A percentile compares a stretch with the other conserved stretches of the same genome.
These are phyloP conservation scores for Coelopa pilipes DNA, from an alignment of 2,888 invertebrate genomes.

Conservation along the genomic window DNA sequence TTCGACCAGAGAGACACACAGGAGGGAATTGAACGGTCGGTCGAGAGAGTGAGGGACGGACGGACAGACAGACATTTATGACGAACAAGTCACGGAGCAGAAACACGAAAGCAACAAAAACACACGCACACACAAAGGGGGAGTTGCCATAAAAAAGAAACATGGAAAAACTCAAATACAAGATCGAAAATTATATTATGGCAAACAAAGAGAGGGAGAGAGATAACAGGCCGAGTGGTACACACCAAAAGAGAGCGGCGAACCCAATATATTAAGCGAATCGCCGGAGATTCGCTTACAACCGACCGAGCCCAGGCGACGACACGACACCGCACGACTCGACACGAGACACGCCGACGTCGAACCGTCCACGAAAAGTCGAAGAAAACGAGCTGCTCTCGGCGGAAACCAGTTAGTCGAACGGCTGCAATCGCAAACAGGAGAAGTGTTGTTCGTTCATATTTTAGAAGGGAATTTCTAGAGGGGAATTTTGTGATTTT, in stretches of 20 bases:
- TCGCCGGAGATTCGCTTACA: not conserved
- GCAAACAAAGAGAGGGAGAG: not conserved
- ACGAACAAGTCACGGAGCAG: not conserved
- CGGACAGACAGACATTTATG: not conserved
- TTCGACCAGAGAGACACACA: no score
- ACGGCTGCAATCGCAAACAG: slow-evolving; percentile 37
- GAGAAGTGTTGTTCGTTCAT: slow-evolving; percentile 17
- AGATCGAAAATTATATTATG: not conserved
- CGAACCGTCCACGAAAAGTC: slow-evolving; percentile 12
- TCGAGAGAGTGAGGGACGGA: no score
- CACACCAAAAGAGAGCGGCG: not conserved
- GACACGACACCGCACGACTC: slow-evolving; percentile 8
- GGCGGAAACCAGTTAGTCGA: slow-evolving; percentile 61
- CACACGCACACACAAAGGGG: not conserved
- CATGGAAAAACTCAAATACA: not conserved
- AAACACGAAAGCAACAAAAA: not conserved
- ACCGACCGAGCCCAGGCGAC: not conserved
- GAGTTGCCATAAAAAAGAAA: not conserved
- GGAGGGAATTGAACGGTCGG: no score
- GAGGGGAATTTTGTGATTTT: no score
- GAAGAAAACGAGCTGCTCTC: slow-evolving; percentile 48
- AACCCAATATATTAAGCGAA: not conserved
- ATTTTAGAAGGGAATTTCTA: no score
- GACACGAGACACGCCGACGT: slow-evolving; percentile 13
- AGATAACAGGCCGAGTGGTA: not conserved